phyloP scores from a whole-genome alignment of 2,113 vertebrate genomes.

The Prunella fulvescens region DNA sequence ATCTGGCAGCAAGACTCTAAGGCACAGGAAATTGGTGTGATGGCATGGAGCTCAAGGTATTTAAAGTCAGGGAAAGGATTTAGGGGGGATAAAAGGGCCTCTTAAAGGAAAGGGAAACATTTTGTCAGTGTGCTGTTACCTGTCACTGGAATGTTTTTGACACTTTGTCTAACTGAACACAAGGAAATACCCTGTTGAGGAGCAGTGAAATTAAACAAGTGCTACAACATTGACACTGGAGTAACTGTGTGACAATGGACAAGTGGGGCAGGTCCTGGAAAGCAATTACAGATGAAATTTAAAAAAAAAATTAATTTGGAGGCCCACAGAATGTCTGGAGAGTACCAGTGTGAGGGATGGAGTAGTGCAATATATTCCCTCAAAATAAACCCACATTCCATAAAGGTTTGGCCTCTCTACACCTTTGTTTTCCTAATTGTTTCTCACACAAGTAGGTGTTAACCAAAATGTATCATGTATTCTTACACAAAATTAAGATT shows the following conservation, averaged over 20 bases:
- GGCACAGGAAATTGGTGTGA: conserved; percentile 62
- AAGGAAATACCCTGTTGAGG: background rate
- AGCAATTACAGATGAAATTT: background rate
- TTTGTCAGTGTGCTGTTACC: background rate
- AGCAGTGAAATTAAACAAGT: background rate
- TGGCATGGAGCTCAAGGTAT: background rate
- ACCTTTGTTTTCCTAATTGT: background rate
- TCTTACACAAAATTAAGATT: background rate
- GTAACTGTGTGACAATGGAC: background rate
- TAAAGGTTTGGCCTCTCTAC: background rate
- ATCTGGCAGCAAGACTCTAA: conserved; percentile 89
- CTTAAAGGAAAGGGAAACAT: background rate
- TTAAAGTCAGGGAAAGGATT: conserved; percentile 69
- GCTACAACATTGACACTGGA: background rate
- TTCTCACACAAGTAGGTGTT: background rate
- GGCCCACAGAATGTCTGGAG: background rate
- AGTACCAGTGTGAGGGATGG: background rate
- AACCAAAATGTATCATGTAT: background rate
- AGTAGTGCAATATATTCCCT: background rate
- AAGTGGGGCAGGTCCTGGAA: background rate
- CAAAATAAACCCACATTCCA: background rate
- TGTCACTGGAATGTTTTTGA: background rate
- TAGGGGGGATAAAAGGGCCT: background rate
- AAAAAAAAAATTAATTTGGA: background rate
- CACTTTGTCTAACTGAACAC: background rate